Percentiles rank a stretch among this genome's conserved stretches.
These are phyloP conservation scores for Percina caprodes DNA, from an alignment of 2,113 vertebrate species.

Conservation along the genomic window DNA sequence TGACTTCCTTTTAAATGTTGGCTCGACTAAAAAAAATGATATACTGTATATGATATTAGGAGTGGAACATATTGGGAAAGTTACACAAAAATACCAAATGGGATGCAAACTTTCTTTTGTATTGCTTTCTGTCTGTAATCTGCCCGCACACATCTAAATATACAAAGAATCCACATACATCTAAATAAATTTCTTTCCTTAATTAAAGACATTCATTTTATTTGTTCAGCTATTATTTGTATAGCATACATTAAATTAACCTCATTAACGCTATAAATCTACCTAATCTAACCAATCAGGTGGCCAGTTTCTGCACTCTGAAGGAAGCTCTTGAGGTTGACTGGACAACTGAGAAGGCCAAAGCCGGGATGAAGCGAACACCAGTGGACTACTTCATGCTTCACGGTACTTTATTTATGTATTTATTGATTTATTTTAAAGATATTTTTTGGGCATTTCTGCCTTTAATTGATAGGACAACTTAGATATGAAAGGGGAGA, in stretches of 20 bases:
- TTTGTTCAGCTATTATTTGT: not conserved
- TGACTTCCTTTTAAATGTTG: not conserved
- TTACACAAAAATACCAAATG: not conserved
- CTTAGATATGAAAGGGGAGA: no score
- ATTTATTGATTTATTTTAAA: no score
- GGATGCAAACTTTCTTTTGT: not conserved
- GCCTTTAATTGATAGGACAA: no score
- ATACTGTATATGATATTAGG: no score
- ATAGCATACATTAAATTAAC: not conserved
- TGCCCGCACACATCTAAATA: not conserved
- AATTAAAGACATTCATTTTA: not conserved
- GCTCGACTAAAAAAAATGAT: not conserved
- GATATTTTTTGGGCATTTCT: no score
- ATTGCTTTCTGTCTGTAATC: not conserved
- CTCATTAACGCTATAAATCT: not conserved
- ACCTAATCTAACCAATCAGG: slow-evolving; percentile 78
- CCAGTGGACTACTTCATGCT: slow-evolving; percentile 91
- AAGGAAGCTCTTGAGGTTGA: slow-evolving; percentile 90
- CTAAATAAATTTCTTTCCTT: no score
- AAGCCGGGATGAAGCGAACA: slow-evolving; percentile 85
- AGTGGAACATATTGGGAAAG: not conserved
- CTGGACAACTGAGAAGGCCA: slow-evolving; percentile 90
- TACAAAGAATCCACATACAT: not conserved
- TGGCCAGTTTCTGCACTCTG: slow-evolving; percentile 86
- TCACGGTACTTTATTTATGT: slow-evolving; percentile 82